These are phyloP conservation scores for Nephrotoma appendiculata DNA, from an alignment of 2,888 invertebrate species.

Conservation along the genomic window DNA sequence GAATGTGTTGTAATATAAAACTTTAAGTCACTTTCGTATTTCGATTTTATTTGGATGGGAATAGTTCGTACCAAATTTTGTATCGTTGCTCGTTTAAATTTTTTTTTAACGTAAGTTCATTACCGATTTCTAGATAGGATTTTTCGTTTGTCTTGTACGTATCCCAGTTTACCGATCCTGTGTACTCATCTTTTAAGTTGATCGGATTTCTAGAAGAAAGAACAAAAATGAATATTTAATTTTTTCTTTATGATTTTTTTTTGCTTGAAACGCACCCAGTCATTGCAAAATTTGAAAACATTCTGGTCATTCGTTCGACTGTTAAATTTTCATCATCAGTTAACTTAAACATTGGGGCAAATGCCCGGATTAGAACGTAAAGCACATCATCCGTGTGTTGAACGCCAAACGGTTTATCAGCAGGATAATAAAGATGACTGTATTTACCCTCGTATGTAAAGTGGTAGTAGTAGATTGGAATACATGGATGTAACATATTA, in stretches of 20 bases:
- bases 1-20: neutral
- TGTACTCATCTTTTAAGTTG: neutral
- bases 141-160: conserved; percentile 5
- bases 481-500: conserved; percentile 41
- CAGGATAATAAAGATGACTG: conserved; percentile 40
- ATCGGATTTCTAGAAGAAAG: conserved; percentile 11
- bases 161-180: neutral
- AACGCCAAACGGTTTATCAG: conserved; percentile 30
- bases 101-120: conserved; percentile 23
- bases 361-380: conserved; percentile 18
- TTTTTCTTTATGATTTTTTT: neutral
- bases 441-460: conserved; percentile 46
- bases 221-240: neutral
- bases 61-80: conserved; percentile 26
- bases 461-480: conserved; percentile 44
- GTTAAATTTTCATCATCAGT: conserved; percentile 30
- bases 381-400: conserved; percentile 17
- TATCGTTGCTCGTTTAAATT: conserved; percentile 26
- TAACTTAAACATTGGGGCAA: conserved; percentile 24
- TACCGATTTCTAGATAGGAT: conserved; percentile 14
- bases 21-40: neutral
- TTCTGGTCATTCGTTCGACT: conserved; percentile 30
- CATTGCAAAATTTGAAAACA: conserved; percentile 32
- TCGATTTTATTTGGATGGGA: conserved; percentile 5
- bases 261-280: conserved; percentile 19